Evolutionary conservation across 2,888 invertebrate species (phyloP).

Genomic region (Macrosiphum euphorbiae): DNA sequence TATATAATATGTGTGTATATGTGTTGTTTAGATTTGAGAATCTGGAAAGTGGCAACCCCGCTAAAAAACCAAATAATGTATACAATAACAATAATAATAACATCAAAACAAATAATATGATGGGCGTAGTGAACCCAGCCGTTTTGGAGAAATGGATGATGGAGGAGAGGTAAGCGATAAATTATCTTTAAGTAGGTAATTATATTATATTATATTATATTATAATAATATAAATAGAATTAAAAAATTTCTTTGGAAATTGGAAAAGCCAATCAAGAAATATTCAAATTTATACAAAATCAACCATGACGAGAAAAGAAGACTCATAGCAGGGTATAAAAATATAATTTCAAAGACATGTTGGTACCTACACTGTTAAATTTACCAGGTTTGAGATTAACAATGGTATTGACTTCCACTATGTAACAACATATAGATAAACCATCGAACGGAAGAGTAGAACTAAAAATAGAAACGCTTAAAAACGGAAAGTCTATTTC

Average conservation of each 20-base stretch:
- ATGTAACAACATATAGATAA: not conserved
- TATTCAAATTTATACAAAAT: not conserved
- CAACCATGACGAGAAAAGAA: not conserved
- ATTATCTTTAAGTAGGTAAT: conserved; percentile 66
- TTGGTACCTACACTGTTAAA: not conserved
- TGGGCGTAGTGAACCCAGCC: conserved; percentile 50
- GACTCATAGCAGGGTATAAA: not conserved
- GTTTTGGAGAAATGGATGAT: conserved; percentile 55
- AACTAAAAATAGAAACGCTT: not conserved
- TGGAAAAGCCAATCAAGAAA: not conserved
- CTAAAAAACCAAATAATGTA: conserved; percentile 36
- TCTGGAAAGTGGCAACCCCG: conserved; percentile 10
- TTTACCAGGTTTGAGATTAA: not conserved
- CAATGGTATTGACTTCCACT: not conserved
- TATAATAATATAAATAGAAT: not conserved
- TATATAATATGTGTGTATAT: not conserved
- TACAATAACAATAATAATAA: conserved; percentile 45
- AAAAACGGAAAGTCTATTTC: too few species aligned
- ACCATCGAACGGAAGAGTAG: not conserved
- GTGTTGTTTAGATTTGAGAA: conserved; percentile 17
- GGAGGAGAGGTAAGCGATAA: conserved; percentile 39
- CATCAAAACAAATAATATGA: conserved; percentile 42
- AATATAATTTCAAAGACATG: not conserved
- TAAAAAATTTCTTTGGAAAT: not conserved
- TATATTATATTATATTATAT: not conserved